These are phyloP conservation scores for Schizaphis graminum DNA, from an alignment of 2,888 invertebrate genomes.

Conservation along the genomic window DNA sequence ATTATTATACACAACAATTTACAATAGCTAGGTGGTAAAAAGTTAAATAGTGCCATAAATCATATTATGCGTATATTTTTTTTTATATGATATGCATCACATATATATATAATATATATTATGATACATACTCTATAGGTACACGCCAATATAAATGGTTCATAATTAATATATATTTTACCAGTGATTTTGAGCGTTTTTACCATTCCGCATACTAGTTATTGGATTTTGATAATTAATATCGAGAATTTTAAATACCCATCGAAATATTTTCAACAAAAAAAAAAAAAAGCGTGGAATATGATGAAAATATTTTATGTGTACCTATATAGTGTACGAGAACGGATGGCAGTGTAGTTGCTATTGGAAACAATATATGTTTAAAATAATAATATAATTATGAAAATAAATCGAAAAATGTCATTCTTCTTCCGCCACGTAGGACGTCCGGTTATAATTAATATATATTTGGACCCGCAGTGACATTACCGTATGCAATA, in stretches of 20 bases:
- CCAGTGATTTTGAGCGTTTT: not conserved
- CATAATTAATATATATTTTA: slow-evolving; percentile 10
- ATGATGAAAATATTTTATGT: not conserved
- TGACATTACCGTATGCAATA: not conserved
- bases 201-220: not conserved
- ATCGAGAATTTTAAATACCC: slow-evolving; percentile 10
- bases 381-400: slow-evolving; percentile 40
- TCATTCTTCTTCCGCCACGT: slow-evolving; percentile 36
- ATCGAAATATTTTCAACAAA: not conserved
- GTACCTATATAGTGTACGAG: not conserved
- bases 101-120: too few species aligned
- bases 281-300: not conserved
- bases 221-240: slow-evolving; percentile 40
- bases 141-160: not conserved
- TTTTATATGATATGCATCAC: not conserved
- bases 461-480: slow-evolving; percentile 14
- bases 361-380: slow-evolving; percentile 36
- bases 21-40: not conserved
- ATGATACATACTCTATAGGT: not conserved
- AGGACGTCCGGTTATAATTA: slow-evolving; percentile 39
- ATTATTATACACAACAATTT: not conserved
- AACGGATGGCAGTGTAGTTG: not conserved
- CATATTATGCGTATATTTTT: not conserved
- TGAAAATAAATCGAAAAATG: slow-evolving; percentile 51
- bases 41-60: not conserved